Percentiles rank a stretch among this genome's conserved stretches.
Conservation (phyloP, 2,888 invertebrate species). For the Beris morrisii region DNA sequence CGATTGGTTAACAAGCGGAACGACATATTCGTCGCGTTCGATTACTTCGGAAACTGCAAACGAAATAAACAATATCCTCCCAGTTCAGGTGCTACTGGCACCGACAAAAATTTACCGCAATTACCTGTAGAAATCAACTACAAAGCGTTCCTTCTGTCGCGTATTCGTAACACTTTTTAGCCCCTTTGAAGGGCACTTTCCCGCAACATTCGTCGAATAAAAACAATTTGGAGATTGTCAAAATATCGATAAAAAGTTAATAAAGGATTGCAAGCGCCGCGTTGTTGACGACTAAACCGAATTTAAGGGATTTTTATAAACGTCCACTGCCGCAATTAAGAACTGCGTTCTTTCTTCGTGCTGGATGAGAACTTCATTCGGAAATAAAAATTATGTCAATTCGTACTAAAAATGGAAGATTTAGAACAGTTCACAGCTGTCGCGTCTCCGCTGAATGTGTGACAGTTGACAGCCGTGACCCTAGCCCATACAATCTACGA, state of each 20-base stretch:
- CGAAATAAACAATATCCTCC: too few relatives aligned
- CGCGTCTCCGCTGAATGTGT: too few relatives aligned
- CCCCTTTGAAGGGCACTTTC: conserved; percentile 16
- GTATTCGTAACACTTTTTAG: not conserved
- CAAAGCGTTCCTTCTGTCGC: too few relatives aligned
- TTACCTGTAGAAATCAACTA: too few relatives aligned
- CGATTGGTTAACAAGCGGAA: conserved; percentile 60
- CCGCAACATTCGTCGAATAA: not conserved
- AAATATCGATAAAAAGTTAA: too few relatives aligned
- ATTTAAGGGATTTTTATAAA: conserved; percentile 3
- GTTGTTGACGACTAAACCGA: not conserved
- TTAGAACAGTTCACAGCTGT: not conserved
- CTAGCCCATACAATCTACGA: too few relatives aligned
- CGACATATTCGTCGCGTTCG: conserved; percentile 58
- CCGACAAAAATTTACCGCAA: too few relatives aligned
- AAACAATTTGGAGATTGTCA: not conserved
- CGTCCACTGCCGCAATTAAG: not conserved
- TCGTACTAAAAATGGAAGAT: conserved; percentile 17
- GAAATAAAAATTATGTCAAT: conserved; percentile 6
- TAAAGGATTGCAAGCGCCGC: not conserved
- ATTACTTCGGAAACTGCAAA: conserved; percentile 13
- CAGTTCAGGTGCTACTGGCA: too few relatives aligned
- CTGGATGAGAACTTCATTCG: conserved; percentile 2
- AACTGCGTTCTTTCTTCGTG: conserved; percentile 18
- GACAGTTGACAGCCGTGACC: not conserved